phyloP scores from a whole-genome alignment of 2,888 invertebrate genomes.

The Pinctada fucata region DNA sequence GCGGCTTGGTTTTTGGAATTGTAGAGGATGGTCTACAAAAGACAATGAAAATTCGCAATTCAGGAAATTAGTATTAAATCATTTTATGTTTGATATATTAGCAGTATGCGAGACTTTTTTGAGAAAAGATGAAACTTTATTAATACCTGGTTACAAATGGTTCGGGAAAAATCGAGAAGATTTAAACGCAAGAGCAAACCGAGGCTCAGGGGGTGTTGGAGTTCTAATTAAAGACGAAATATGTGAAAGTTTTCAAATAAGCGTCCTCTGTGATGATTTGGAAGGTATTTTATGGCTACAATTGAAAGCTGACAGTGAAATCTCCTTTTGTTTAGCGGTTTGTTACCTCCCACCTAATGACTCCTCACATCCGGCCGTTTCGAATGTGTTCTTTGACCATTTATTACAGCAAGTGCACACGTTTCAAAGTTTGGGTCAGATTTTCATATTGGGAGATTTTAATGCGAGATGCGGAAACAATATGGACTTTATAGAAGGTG shows the following conservation, averaged over 20 bases:
- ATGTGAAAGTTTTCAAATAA: neutral
- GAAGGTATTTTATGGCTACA: neutral
- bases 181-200: conserved; percentile 15
- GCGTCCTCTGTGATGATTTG: neutral
- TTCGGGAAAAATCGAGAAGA: conserved; percentile 17
- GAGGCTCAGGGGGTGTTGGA: conserved; percentile 29
- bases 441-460: conserved; percentile 9
- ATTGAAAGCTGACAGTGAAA: neutral
- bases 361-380: neutral
- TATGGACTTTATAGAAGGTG: conserved; percentile 22
- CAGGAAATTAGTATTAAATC: conserved; percentile 3
- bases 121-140: conserved; percentile 19
- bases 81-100: conserved; percentile 10
- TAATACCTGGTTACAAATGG: conserved; percentile 17
- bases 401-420: conserved; percentile 10
- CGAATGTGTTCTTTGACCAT: neutral
- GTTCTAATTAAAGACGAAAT: conserved; percentile 4
- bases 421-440: neutral
- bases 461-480: conserved; percentile 12
- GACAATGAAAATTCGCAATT: conserved; percentile 15
- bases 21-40: conserved; percentile 11
- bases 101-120: conserved; percentile 21
- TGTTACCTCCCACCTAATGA: neutral
- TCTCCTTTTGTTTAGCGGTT: neutral
- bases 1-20: conserved; percentile 20